Evolutionary conservation across 2,888 invertebrate species (phyloP).

Genomic region (Priocnemis perturbator): DNA sequence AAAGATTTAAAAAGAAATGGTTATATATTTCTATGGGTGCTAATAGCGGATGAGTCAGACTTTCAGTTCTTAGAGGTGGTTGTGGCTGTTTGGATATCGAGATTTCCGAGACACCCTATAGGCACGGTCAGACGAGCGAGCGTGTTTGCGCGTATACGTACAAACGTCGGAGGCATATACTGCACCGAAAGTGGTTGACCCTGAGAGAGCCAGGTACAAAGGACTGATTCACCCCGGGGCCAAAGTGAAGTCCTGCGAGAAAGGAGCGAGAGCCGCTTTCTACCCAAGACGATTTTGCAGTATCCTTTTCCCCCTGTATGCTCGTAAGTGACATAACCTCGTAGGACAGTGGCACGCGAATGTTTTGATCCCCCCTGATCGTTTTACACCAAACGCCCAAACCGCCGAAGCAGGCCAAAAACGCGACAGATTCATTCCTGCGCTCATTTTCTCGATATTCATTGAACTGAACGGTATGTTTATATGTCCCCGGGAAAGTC

Average conservation of each 20-base stretch:
- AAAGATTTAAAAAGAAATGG: too few species aligned
- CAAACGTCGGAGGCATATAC: constrained; percentile 61
- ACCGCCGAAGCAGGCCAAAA: too few species aligned
- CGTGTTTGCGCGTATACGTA: constrained; percentile 61
- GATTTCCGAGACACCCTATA: constrained; percentile 54
- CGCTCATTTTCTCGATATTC: too few species aligned
- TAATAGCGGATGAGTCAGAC: too few species aligned
- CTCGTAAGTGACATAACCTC: constrained; percentile 53
- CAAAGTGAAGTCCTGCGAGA: constrained; percentile 49
- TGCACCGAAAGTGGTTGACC: constrained; percentile 74
- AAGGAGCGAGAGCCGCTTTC: constrained; percentile 47
- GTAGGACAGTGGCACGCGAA: constrained; percentile 19
- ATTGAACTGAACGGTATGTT: too few species aligned
- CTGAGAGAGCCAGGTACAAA: constrained; percentile 73
- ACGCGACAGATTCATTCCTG: too few species aligned
- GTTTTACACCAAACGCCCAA: too few species aligned
- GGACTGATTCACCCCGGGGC: constrained; percentile 72
- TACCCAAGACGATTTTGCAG: constrained; percentile 46
- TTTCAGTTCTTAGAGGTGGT: too few species aligned
- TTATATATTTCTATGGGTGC: too few species aligned
- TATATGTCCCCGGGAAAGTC: too few species aligned
- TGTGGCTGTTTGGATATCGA: not conserved
- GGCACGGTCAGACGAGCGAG: constrained; percentile 41
- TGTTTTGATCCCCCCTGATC: constrained; percentile 7
- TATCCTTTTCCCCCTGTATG: constrained; percentile 25